A percentile compares a stretch with the other conserved stretches of the same genome.
Conservation (phyloP, 1,140 invertebrate genomes). For the Drosophila nikananu region DNA sequence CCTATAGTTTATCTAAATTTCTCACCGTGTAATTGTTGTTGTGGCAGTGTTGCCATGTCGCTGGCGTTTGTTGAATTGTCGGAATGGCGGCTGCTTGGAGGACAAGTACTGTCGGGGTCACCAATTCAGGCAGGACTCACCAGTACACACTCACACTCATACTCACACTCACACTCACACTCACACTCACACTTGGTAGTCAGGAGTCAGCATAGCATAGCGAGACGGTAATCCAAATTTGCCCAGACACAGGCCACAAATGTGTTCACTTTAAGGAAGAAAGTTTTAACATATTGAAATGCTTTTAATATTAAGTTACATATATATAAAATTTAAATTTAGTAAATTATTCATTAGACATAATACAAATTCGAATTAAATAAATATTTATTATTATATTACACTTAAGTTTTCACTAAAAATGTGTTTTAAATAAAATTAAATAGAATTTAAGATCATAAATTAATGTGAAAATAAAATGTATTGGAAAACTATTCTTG, state of each 20-base stretch:
- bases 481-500: too few species aligned
- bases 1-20: background rate
- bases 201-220: constrained; percentile 15
- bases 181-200: background rate
- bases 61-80: constrained; percentile 51
- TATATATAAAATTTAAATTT: too few species aligned
- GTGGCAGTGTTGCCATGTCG: constrained; percentile 50
- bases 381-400: too few species aligned
- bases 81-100: constrained; percentile 32
- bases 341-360: too few species aligned
- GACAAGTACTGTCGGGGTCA: constrained; percentile 45
- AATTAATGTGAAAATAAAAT: too few species aligned
- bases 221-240: constrained; percentile 56
- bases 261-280: background rate
- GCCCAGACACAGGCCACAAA: constrained; percentile 41
- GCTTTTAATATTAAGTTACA: too few species aligned
- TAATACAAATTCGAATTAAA: too few species aligned
- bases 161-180: constrained; percentile 15
- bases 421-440: too few species aligned
- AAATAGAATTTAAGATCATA: too few species aligned
- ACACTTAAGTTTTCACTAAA: too few species aligned
- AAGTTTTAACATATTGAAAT: too few species aligned
- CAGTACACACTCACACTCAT: constrained; percentile 20
- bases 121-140: constrained; percentile 44
- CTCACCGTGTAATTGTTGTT: constrained; percentile 27